Evolutionary conservation across 2,113 vertebrate species (phyloP), one percentile per base, ranked within the genome.

Genomic region (Corydoras sp.): DNA sequence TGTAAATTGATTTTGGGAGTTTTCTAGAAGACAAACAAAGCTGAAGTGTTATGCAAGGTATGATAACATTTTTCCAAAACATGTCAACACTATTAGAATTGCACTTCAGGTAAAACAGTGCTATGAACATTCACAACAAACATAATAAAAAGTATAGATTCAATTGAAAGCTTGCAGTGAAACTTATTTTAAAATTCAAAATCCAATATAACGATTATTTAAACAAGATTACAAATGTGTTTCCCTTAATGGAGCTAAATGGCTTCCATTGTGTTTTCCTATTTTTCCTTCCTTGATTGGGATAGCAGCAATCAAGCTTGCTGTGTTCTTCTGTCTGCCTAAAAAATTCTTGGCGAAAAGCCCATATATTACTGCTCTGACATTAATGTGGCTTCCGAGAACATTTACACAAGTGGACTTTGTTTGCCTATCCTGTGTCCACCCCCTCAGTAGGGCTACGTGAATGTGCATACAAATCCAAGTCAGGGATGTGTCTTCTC

Each of bases 391-490:
- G 56, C 15, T 73, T 82, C 77, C 69, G 71, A 76, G 73, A 67
- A 73, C 72, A 66, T 72, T 75, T 62, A 63, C 66, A 76, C 64
- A 81, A 83, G 81, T 77, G 74, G 83, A 83, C 76, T 65, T 64
- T 48, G 83, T 75, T 81, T 79, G 81, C 81, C 76, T 83, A 77
- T 84, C 85, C 84, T 81, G 79, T 77, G 78, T 74, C 63, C 66
- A 69, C 62, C 60, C 60, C 64, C 75, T 76, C 77, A 69, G 76
- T 71, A 68, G 68, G 58, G 48, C 77, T 76, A 77, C 85, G 82
- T 88, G 88, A 86, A 86, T 64, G 67, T 83, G 87, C 89, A 90
- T 89, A 88, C 80, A 85, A 84, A 88, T 87, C 76, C 79, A 75
- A 60, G 54, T 80, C 81, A 77, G 60, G 73, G 79, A 14, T 65